Conservation (phyloP, 2,797 vertebrate species). For the Paratrypauchen microcephalus region DNA sequence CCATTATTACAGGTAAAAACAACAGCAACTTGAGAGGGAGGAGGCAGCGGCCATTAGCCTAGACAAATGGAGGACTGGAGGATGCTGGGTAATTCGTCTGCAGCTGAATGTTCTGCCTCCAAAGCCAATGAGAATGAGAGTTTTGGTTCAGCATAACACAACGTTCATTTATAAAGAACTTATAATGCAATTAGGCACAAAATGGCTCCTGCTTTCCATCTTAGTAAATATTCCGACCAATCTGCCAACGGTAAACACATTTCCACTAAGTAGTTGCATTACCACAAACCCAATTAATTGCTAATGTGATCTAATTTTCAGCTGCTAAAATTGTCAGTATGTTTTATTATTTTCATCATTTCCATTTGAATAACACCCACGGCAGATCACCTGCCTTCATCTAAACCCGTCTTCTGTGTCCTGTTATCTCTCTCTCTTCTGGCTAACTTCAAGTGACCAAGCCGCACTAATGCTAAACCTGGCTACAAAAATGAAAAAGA, state of each 20-base stretch:
- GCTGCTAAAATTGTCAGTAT: conserved; percentile 3
- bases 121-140: conserved; percentile 25
- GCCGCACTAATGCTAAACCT: too few relatives aligned
- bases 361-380: not conserved
- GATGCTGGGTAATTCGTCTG: conserved; percentile 56
- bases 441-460: not conserved
- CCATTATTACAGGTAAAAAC: conserved; percentile 72
- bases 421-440: not conserved
- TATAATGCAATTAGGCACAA: conserved; percentile 15
- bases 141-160: conserved; percentile 24
- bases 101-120: conserved; percentile 44
- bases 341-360: conserved; percentile 1
- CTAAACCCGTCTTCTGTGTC: not conserved
- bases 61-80: conserved; percentile 63
- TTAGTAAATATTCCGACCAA: conserved; percentile 6
- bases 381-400: not conserved
- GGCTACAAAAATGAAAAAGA: too few relatives aligned
- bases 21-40: conserved; percentile 64
- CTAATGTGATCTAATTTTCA: conserved; percentile 1
- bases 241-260: not conserved
- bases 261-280: conserved; percentile 4
- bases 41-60: conserved; percentile 68
- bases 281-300: conserved; percentile 1
- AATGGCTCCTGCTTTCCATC: not conserved
- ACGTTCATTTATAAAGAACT: conserved; percentile 15